Conservation (phyloP, 37 sponge, comb jelly and placozoan species). For the Lycopodina hypogea region DNA sequence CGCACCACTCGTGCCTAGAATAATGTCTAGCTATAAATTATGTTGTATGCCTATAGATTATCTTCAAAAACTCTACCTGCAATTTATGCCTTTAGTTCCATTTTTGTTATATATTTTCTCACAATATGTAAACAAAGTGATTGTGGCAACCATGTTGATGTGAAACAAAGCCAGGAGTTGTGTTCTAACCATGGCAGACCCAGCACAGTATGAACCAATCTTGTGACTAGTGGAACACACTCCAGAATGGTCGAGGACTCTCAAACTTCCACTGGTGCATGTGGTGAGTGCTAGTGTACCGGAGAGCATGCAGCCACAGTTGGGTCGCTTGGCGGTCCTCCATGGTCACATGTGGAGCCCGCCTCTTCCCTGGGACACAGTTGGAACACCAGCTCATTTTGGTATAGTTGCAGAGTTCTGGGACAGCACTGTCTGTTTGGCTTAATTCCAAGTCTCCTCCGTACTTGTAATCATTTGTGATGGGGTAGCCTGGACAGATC, state of each 20-base stretch:
- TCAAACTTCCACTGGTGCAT: constrained; percentile 30
- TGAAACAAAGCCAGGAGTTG: no score
- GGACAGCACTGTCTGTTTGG: neutral
- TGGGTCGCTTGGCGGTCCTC: constrained; percentile 12
- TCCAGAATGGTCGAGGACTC: constrained; percentile 47
- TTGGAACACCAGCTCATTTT: constrained; percentile 39
- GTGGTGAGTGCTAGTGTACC: constrained; percentile 31
- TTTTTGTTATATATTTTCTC: no score
- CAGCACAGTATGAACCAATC: no score
- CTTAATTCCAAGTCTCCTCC: constrained; percentile 22
- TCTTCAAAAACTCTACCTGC: no score
- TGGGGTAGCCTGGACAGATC: constrained; percentile 45
- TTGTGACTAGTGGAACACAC: neutral
- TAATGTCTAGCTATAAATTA: no score
- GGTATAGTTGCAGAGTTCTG: constrained; percentile 5
- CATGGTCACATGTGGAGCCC: neutral
- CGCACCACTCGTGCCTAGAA: no score
- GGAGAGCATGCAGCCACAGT: constrained; percentile 29
- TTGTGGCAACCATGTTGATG: no score
- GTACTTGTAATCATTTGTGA: constrained; percentile 50
- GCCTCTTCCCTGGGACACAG: constrained; percentile 24
- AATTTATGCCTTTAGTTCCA: no score
- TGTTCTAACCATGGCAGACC: no score
- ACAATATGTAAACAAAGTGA: no score
- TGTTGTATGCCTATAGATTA: no score